Evolutionary conservation across 2,113 vertebrate species (phyloP), one percentile per base, ranked within the genome.

Genomic region (Colistium nudipinnis): DNA sequence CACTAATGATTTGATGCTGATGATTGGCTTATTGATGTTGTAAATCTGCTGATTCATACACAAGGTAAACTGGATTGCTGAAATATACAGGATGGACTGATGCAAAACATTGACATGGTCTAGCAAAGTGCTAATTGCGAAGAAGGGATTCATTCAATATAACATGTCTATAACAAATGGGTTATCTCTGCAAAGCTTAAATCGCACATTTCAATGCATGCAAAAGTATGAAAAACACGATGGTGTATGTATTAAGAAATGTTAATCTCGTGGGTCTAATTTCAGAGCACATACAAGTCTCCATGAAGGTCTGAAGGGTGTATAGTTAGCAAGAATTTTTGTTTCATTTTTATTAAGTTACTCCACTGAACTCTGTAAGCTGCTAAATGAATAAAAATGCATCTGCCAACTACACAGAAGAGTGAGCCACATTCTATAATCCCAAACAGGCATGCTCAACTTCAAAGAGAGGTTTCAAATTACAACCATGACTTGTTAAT

Each of bases 401-500:
- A 45, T 41, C 11, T 10, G 3, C 20, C 20, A 7, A 17, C 56
- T 33, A 14, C 12, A 31, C 38, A 17, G 14, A 25, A 4, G 4
- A 13, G n/a, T 11, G 41, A 17, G 4, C 56, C 56, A 49, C 43
- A 35, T 41, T n/a, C 33, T 41, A 38, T 14, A 1, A 55, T 25
- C 54, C 14, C 19, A 65, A 25, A 20, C 74, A 47, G 30, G 14
- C 31, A 7, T 16, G 44, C 14, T 45, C 55, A 62, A 10, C 19
- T 43, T 55, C 7, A 36, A 65, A 55, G 43, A 25, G 19, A 41
- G 19, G 36, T 33, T 39, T 81, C 43, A 77, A 52, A 44, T 56
- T 36, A 57, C 39, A 57, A 3, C 33, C 49, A 31, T 16, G 22
- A 24, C 14, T 67, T 44, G 47, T 55, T 48, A 30, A 47, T 57